Evolutionary conservation across 2,888 invertebrate species (phyloP).

Genomic region (Pseudococcus longispinus): DNA sequence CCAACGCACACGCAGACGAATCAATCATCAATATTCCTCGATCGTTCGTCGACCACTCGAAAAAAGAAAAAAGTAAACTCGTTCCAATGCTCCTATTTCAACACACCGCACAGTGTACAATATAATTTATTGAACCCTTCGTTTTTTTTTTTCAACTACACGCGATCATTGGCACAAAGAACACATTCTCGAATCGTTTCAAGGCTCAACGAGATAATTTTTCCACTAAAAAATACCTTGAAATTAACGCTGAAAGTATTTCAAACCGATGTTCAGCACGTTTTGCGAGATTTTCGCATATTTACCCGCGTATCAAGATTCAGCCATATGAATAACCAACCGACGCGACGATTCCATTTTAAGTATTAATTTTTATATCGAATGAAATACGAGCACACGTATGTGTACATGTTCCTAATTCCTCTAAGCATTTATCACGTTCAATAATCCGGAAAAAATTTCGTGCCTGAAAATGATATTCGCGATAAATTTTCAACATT

Average conservation of each 20-base stretch:
- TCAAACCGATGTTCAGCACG: neutral
- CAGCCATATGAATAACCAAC: too few species aligned
- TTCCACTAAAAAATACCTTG: neutral
- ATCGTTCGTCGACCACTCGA: neutral
- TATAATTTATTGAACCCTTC: neutral
- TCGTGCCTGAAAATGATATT: too few species aligned
- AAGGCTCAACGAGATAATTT: neutral
- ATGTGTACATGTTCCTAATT: too few species aligned
- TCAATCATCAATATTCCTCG: too few species aligned
- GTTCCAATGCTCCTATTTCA: neutral
- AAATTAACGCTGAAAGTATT: neutral
- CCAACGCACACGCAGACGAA: too few species aligned
- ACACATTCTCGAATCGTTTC: neutral
- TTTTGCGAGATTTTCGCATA: neutral
- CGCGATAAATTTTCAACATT: too few species aligned
- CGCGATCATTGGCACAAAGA: constrained; percentile 15
- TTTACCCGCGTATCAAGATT: too few species aligned
- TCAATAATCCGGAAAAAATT: too few species aligned
- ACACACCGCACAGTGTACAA: neutral
- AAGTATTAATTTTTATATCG: too few species aligned
- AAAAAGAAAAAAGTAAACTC: neutral
- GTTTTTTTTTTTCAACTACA: neutral
- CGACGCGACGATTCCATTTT: too few species aligned
- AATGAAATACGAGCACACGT: too few species aligned
- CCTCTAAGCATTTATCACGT: too few species aligned